A percentile compares a stretch with the other conserved stretches of the same genome.
Evolutionary conservation across 2,113 vertebrate species (phyloP).

Genomic region (Bos taurus): DNA sequence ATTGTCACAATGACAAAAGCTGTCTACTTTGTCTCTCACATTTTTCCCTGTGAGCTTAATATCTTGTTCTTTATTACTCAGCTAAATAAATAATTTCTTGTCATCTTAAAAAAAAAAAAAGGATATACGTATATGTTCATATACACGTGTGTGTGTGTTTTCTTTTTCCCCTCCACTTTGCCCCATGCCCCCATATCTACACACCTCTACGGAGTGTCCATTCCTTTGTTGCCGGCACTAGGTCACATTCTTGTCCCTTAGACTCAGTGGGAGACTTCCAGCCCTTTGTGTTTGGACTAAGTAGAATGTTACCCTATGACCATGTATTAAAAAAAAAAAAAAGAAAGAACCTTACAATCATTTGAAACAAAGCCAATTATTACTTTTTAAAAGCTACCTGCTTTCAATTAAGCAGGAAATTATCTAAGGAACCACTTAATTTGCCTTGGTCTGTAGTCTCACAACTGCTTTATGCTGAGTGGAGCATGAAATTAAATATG

Average conservation of each 20-base stretch:
- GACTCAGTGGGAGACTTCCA: neutral
- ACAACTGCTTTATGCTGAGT: slow-evolving; percentile 86
- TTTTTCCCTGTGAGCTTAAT: neutral
- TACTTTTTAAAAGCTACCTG: slow-evolving; percentile 86
- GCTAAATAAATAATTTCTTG: neutral
- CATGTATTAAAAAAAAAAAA: slow-evolving; percentile 58
- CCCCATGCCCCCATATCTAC: fast-evolving
- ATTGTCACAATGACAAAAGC: neutral
- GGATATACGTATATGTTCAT: neutral
- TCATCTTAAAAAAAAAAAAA: no score
- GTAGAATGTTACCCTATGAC: slow-evolving; percentile 68
- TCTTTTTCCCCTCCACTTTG: neutral
- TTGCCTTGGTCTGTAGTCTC: slow-evolving; percentile 82
- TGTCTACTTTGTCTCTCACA: neutral
- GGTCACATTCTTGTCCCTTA: neutral
- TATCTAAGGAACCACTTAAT: slow-evolving; percentile 86
- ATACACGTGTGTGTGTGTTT: neutral
- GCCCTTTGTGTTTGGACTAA: slow-evolving; percentile 33
- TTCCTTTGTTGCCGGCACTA: neutral
- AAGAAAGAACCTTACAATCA: slow-evolving; percentile 72
- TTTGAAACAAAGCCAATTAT: slow-evolving; percentile 85
- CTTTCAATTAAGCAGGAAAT: slow-evolving; percentile 89
- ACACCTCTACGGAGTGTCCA: fast-evolving
- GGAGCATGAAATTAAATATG: slow-evolving; percentile 90
- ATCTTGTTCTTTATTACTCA: neutral